Percentiles rank a stretch among this genome's conserved stretches.
Conservation (phyloP, 2,797 vertebrate species). For the Crenuchus spilurus region DNA sequence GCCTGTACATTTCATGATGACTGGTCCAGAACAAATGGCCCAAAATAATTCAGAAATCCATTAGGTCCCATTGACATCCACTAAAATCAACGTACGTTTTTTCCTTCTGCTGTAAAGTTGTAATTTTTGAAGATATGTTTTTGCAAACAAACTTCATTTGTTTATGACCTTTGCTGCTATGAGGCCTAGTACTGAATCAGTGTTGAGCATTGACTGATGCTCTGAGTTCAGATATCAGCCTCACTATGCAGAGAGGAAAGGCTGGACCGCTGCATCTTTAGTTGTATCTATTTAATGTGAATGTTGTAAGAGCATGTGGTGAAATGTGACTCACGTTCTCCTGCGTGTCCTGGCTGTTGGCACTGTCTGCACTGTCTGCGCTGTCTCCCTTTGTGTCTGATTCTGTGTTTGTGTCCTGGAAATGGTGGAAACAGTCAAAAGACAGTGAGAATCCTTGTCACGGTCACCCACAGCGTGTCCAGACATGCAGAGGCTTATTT, state of each 20-base stretch:
- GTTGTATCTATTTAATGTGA: neutral
- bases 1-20: too few species aligned
- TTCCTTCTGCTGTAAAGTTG: too few species aligned
- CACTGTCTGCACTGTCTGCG: conserved; percentile 52
- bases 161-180: neutral
- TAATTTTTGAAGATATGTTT: too few species aligned
- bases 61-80: too few species aligned
- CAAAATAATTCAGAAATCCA: too few species aligned
- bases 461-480: conserved; percentile 7
- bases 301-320: neutral
- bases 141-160: too few species aligned
- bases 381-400: conserved; percentile 50
- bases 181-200: neutral
- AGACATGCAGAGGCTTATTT: conserved; percentile 25
- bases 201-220: neutral
- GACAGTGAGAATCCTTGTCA: neutral
- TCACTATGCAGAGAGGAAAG: neutral
- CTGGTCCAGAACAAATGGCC: too few species aligned
- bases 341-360: conserved; percentile 60
- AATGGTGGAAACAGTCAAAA: conserved; percentile 19
- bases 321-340: conserved; percentile 65
- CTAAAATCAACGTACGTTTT: too few species aligned
- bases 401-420: conserved; percentile 38
- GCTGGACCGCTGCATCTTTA: neutral
- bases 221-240: neutral